Evolutionary conservation across 2,888 invertebrate species (phyloP), one percentile per base, ranked within the genome.

Genomic region (Osmoderma eremita): DNA sequence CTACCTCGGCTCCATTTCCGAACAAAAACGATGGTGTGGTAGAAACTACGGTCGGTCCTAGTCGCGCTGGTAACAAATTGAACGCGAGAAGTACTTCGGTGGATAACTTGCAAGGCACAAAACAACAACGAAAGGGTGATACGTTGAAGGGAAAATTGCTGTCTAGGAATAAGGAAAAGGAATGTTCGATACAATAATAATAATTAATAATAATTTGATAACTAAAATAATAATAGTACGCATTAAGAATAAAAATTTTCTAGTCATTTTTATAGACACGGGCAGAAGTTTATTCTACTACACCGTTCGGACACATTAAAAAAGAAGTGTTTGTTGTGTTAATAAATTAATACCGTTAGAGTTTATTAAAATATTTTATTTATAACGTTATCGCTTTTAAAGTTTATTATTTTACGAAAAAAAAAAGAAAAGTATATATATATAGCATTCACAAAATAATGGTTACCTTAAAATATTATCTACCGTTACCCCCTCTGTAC

Each of bases 231-330:
- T 42, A 24, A 24, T 54, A 41, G 61, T 39, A 50, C 17, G 50
- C 42, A 51, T 22, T 51, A 42, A 51, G 51, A 45, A 22, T 18
- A 56, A 65, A 65, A 51, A 30, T 77, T 77, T 78, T 79, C 75
- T 80, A 79, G 77, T 80, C 76, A 78, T 77, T 78, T 78, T 76
- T 78, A 74, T 70, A 58, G 51, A 50, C 54, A 76, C 75, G 74
- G 74, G 74, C 75, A 72, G 78, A 77, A 75, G 76, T 77, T 30
- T 30, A 76, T 76, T 79, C 77, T 71, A 71, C 75, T 70, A 65
- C 3, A 50, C 20, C 50, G 20, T 50, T 50, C 24, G 13, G 70
- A 73, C 75, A 73, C 67, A 76, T 64, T 69, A 70, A 71, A 74
- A 30, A 30, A 13, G 13, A 17, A 18, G 67, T 74, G 73, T 74